Conservation (phyloP, 2,888 invertebrate genomes). For the Balanococcus diminutus region DNA sequence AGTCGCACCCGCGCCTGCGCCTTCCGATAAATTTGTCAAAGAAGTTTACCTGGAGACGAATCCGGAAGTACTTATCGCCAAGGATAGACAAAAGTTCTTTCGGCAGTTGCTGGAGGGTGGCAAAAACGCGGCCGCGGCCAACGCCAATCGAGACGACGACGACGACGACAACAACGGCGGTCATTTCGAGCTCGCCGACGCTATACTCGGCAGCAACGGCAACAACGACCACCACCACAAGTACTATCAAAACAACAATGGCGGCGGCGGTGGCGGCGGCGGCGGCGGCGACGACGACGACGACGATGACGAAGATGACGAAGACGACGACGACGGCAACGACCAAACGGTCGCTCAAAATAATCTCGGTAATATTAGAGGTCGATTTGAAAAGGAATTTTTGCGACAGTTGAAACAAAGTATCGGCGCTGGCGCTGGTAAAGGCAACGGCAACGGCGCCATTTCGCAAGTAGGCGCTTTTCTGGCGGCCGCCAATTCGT, state of each 20-base stretch:
- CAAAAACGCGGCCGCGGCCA: no score
- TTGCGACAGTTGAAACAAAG: conserved; percentile 23
- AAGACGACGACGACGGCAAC: background rate
- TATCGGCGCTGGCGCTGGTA: no score
- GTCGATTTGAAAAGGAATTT: conserved; percentile 11
- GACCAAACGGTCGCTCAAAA: conserved; percentile 54
- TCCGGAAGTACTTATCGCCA: conserved; percentile 48
- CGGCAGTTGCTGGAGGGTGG: conserved; percentile 24
- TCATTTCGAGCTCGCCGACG: no score
- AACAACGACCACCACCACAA: background rate
- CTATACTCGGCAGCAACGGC: no score
- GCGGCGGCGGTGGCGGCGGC: background rate
- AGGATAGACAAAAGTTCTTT: conserved; percentile 48
- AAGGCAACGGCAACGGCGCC: no score
- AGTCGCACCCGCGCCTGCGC: background rate
- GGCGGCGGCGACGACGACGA: conserved; percentile 33
- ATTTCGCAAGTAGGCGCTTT: no score
- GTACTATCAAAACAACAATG: background rate
- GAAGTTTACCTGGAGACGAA: conserved; percentile 53
- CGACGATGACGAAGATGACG: background rate
- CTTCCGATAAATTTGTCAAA: conserved; percentile 51
- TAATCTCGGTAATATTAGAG: conserved; percentile 38
- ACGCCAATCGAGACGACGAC: background rate
- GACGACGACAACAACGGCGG: background rate
- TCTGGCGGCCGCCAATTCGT: background rate